Base-by-base conservation (phyloP, 2,888 invertebrate genomes). In the Alsophila aescularia region DNA sequence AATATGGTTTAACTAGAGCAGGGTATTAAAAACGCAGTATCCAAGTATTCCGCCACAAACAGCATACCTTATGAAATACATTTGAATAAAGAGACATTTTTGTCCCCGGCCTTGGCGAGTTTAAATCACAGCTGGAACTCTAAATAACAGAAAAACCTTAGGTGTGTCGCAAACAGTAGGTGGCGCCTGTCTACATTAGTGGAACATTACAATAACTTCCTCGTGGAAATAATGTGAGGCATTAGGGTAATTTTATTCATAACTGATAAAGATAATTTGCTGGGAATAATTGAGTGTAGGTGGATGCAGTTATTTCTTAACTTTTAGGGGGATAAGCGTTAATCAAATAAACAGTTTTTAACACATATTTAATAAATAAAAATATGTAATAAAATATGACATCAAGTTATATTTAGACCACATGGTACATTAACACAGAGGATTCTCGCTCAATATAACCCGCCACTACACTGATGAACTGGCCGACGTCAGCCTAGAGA, bases 141-240 rank as follows among this genome's bases (percentile, higher is more conserved):
- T 62, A 61, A 62, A 59, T 60, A 62, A 57, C 47, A 59, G 58
- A 60, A 70, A 67, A 70, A 63, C 62, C 72, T 67, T 73, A 61
- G 57, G 58, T 59, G 63, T 61, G 56, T 41, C 47, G 41, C 59
- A 44, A 63, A 66, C 77, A 75, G 77, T 78, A 69, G 77, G 76
- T 70, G 77, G 76, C 58, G 59, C 42, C 67, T 72, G 68, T 72
- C 66, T 66, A 70, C 43, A 76, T 74, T 76, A 74, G 61, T 66
- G 48, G 60, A 66, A 69, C 67, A 64, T 63, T 64, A 69, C 70
- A 60, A 60, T 66, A 60, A 58, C 55, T 65, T 61, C 40, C 50
- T 49, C 51, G 43, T 5, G 32, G 50, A 52, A 58, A 29, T 43
- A 56, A 52, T 56, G 47, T 56, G 52, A 52, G 27, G 53, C 47